phyloP scores from a whole-genome alignment of 1,140 invertebrate genomes.

The Psix sp. region DNA sequence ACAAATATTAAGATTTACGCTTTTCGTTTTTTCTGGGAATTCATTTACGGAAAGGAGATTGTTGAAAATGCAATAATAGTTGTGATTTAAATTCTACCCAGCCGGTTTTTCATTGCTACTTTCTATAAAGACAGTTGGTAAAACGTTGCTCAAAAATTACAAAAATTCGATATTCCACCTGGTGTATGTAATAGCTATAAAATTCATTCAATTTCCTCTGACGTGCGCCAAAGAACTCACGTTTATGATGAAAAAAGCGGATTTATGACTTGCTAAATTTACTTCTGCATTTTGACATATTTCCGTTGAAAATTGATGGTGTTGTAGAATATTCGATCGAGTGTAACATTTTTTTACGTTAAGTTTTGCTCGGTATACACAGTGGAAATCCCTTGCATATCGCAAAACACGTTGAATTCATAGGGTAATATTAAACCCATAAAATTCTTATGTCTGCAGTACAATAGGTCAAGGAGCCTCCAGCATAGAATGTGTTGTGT shows the following conservation, averaged over 20 bases:
- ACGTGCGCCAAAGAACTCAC: neutral
- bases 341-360: neutral
- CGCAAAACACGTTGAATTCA: too few relatives aligned
- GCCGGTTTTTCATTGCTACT: too few relatives aligned
- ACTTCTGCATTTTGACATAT: neutral
- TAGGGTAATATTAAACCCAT: too few relatives aligned
- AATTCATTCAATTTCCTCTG: slow-evolving; percentile 3
- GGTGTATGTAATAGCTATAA: neutral
- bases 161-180: neutral
- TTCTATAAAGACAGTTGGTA: neutral
- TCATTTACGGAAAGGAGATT: too few relatives aligned
- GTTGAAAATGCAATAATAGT: too few relatives aligned
- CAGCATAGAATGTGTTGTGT: neutral
- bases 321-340: neutral
- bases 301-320: neutral
- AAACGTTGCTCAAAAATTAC: neutral
- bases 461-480: neutral
- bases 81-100: too few relatives aligned
- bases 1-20: too few relatives aligned
- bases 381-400: too few relatives aligned
- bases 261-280: slow-evolving; percentile 2
- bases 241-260: slow-evolving; percentile 4
- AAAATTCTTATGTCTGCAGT: neutral
- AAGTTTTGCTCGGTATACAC: too few relatives aligned
- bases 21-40: too few relatives aligned